Evolutionary conservation across 2,797 vertebrate genomes (phyloP).

Genomic region (Siniperca scherzeri): DNA sequence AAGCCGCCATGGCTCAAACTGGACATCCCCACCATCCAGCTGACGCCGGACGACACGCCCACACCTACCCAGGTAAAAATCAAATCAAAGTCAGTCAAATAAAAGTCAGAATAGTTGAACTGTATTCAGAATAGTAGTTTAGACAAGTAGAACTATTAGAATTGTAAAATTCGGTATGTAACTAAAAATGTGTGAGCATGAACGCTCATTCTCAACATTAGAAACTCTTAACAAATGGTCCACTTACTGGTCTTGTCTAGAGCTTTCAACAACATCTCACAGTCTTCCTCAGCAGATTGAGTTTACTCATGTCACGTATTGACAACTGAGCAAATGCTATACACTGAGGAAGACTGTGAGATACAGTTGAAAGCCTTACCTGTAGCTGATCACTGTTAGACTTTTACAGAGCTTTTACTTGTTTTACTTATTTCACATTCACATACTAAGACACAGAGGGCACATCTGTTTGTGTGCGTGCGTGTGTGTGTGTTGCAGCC

Average conservation of each 20-base stretch:
- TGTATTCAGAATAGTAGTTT: too few species aligned
- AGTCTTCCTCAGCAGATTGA: neutral
- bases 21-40: constrained; percentile 88
- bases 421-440: neutral
- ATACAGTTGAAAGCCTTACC: neutral
- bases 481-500: constrained; percentile 68
- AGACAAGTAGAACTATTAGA: neutral
- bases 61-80: constrained; percentile 84
- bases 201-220: neutral
- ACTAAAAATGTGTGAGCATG: too few species aligned
- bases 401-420: neutral
- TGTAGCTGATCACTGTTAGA: neutral
- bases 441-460: neutral
- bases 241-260: too few species aligned
- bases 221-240: neutral
- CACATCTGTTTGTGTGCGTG: neutral
- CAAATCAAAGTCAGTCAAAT: neutral
- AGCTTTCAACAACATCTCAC: neutral
- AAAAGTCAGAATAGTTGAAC: neutral
- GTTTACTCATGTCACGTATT: neutral
- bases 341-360: too few species aligned
- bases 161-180: neutral
- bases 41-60: constrained; percentile 84
- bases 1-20: constrained; percentile 95
- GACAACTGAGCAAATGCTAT: neutral